These are phyloP conservation scores for Chlorops oryzae DNA, from an alignment of 1,140 invertebrate species.

Conservation along the genomic window DNA sequence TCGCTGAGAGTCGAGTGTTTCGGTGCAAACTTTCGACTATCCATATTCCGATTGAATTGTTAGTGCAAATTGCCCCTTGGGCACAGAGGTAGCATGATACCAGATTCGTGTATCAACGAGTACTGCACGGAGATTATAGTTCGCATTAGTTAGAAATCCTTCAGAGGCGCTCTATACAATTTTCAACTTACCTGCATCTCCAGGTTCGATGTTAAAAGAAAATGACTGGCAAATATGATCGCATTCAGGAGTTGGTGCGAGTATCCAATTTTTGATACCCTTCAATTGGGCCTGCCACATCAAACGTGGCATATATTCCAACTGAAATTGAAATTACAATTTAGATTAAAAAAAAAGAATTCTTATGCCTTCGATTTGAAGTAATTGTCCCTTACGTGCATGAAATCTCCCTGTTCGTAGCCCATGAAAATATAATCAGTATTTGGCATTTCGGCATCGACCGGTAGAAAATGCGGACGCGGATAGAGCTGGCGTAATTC, in stretches of 20 bases:
- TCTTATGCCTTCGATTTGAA: too few relatives aligned
- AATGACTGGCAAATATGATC: constrained; percentile 67
- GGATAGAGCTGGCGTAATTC: constrained; percentile 72
- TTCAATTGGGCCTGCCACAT: constrained; percentile 92
- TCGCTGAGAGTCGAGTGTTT: too few relatives aligned
- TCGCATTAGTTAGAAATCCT: background rate
- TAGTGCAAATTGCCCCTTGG: constrained; percentile 78
- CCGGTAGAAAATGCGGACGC: constrained; percentile 78
- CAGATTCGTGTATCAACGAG: constrained; percentile 85
- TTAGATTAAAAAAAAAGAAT: too few relatives aligned
- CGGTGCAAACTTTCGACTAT: too few relatives aligned
- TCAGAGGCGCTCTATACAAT: constrained; percentile 19
- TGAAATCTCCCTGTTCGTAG: constrained; percentile 82
- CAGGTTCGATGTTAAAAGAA: constrained; percentile 72
- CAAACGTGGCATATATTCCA: constrained; percentile 83
- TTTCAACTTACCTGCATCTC: constrained; percentile 65
- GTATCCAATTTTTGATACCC: constrained; percentile 78
- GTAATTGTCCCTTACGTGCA: constrained; percentile 80
- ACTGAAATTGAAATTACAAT: constrained; percentile 52
- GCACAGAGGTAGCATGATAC: constrained; percentile 84
- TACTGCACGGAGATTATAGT: constrained; percentile 49
- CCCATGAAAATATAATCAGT: constrained; percentile 93
- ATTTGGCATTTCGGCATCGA: constrained; percentile 78
- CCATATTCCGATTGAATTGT: constrained; percentile 91
- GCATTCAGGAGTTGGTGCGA: constrained; percentile 85